A percentile compares a stretch with the other conserved stretches of the same genome.
phyloP scores from a whole-genome alignment of 2,113 vertebrate species.

The Megaleporinus macrocephalus region DNA sequence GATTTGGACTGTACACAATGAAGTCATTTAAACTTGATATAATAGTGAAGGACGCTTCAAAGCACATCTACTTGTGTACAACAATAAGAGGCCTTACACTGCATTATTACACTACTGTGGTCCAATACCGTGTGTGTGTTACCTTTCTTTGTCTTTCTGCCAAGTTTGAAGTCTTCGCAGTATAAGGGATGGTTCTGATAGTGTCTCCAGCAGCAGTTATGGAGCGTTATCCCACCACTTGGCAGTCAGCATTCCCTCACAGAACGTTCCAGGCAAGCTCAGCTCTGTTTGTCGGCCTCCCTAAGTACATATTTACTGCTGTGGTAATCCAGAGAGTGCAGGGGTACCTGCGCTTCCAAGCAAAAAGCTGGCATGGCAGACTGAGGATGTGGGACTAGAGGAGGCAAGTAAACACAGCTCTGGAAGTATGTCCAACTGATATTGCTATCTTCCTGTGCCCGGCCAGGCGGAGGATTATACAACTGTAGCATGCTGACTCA shows the following conservation, averaged over 20 bases:
- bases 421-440: conserved; percentile 16
- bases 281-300: conserved; percentile 52
- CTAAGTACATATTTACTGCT: conserved; percentile 74
- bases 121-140: neutral
- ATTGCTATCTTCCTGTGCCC: neutral
- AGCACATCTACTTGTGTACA: no score
- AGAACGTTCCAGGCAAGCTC: conserved; percentile 66
- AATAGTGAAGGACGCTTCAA: no score
- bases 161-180: neutral
- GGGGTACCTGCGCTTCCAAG: conserved; percentile 50
- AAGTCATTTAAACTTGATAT: no score
- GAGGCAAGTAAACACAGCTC: conserved; percentile 35
- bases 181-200: conserved; percentile 59
- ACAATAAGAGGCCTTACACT: no score
- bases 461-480: neutral
- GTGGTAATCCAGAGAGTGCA: conserved; percentile 60
- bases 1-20: no score
- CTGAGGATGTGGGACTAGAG: conserved; percentile 53
- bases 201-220: conserved; percentile 52
- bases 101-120: no score
- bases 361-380: neutral
- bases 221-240: conserved; percentile 55
- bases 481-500: neutral
- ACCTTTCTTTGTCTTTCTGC: neutral
- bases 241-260: conserved; percentile 64